phyloP scores from a whole-genome alignment of 2,888 invertebrate genomes.

The Steinernema hermaphroditum region DNA sequence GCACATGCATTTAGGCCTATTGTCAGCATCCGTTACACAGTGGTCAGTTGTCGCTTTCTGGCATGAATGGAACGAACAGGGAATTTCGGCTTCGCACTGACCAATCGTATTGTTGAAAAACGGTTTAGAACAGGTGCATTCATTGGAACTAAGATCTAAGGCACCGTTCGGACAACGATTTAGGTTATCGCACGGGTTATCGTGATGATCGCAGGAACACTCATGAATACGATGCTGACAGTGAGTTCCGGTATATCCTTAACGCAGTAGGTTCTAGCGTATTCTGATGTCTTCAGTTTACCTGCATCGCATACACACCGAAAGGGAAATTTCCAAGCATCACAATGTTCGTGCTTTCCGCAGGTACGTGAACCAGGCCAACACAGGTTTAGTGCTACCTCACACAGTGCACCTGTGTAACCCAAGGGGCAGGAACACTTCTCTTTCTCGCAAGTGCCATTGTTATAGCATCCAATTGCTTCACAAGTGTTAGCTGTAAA shows the following conservation, averaged over 20 bases:
- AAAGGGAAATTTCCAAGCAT: not conserved
- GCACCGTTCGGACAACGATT: not conserved
- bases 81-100: not conserved
- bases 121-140: not conserved
- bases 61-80: constrained; percentile 2
- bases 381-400: not conserved
- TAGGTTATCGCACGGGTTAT: not conserved
- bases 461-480: not conserved
- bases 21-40: not conserved
- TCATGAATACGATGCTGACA: not conserved
- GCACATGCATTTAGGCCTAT: not conserved
- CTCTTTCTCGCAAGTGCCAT: not conserved
- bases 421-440: not conserved
- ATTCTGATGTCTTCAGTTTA: no score
- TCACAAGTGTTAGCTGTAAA: not conserved
- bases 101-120: not conserved
- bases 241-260: not conserved
- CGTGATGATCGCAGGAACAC: not conserved
- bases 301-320: not conserved
- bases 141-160: not conserved
- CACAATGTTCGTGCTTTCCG: not conserved
- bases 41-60: not conserved
- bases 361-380: no score
- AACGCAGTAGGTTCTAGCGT: no score
- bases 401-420: constrained; percentile 3